Conservation (phyloP, 2,888 invertebrate genomes). For the Psylliodes chrysocephalus region DNA sequence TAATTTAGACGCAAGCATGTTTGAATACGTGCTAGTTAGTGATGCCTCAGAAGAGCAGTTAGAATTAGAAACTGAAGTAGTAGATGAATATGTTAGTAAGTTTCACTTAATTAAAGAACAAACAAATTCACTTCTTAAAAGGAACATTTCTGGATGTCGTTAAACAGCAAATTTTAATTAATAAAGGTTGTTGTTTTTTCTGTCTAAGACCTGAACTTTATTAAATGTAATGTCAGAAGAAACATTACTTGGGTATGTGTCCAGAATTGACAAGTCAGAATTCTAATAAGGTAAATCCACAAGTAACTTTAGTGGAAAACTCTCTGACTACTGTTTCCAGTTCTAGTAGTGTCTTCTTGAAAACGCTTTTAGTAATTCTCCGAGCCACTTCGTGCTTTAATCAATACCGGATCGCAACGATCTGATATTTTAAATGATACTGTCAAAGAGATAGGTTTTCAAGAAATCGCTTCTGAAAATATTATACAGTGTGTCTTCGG, state of each 20-base stretch:
- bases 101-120: too few species aligned
- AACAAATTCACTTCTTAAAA: too few species aligned
- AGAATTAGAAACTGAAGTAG: too few species aligned
- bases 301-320: neutral
- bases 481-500: conserved; percentile 41
- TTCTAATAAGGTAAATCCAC: neutral
- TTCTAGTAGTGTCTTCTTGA: neutral
- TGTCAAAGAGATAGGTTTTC: conserved; percentile 20
- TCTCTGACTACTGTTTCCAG: neutral
- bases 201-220: neutral
- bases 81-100: too few species aligned
- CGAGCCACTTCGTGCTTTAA: conserved; percentile 16
- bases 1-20: too few species aligned
- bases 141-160: too few species aligned
- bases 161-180: neutral
- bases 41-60: too few species aligned
- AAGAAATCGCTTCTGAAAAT: conserved; percentile 5
- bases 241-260: neutral
- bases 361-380: neutral
- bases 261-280: neutral
- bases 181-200: neutral
- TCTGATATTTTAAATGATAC: conserved; percentile 39
- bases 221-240: neutral
- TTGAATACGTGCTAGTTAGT: too few species aligned
- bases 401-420: conserved; percentile 46